Conservation (phyloP, 2,888 invertebrate genomes). For the Lithophane ornitopus region DNA sequence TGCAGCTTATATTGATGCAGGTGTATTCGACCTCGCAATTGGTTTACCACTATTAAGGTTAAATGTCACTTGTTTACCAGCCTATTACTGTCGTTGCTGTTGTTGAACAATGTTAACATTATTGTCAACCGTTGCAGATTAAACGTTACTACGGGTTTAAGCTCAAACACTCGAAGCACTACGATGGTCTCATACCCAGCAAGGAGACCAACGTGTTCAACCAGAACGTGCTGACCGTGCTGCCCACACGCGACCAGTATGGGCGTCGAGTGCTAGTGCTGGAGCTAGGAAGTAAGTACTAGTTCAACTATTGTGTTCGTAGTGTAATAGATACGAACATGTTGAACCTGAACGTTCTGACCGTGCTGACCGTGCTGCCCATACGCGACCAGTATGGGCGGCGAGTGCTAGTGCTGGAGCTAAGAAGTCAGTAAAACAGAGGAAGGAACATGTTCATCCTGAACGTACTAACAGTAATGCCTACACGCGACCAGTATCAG, state of each 20-base stretch:
- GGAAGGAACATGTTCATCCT: slow-evolving; percentile 93
- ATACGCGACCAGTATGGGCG: slow-evolving; percentile 94
- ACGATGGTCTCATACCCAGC: slow-evolving; percentile 93
- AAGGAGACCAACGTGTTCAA: slow-evolving; percentile 94
- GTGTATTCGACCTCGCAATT: too few relatives aligned
- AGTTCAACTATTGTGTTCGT: too few relatives aligned
- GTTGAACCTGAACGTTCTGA: slow-evolving; percentile 94
- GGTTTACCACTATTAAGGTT: too few relatives aligned
- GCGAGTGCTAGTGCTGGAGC: slow-evolving; percentile 93
- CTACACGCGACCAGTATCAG: slow-evolving; percentile 93
- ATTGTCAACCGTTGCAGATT: slow-evolving; percentile 87
- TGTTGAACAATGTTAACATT: neutral
- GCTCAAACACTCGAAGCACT: slow-evolving; percentile 93
- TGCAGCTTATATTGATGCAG: too few relatives aligned
- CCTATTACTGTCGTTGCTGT: too few relatives aligned
- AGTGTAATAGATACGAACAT: slow-evolving; percentile 91
- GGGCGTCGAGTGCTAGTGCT: slow-evolving; percentile 94
- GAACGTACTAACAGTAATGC: slow-evolving; percentile 94
- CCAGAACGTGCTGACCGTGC: slow-evolving; percentile 94
- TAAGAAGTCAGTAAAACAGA: slow-evolving; percentile 85
- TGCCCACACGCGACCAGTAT: slow-evolving; percentile 95
- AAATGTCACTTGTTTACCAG: too few relatives aligned
- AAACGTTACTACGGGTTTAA: slow-evolving; percentile 96
- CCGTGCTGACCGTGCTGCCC: slow-evolving; percentile 94
- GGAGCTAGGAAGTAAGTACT: slow-evolving; percentile 94